Evolutionary conservation across 1,140 invertebrate species (phyloP).

Genomic region (Eumaeus atala): DNA sequence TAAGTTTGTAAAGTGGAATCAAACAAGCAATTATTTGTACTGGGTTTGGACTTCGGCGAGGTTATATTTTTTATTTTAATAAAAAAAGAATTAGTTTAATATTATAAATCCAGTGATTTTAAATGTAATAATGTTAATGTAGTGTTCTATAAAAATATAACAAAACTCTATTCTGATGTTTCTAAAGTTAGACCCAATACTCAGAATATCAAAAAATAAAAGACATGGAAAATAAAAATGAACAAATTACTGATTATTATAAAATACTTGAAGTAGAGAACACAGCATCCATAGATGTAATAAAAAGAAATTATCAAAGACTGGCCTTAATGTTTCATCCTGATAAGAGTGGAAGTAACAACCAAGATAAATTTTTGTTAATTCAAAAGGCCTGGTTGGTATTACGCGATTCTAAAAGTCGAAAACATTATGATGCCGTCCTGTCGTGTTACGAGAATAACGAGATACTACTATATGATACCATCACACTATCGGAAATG

Average conservation of each 20-base stretch:
- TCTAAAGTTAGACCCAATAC: too few relatives aligned
- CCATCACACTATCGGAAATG: conserved; percentile 72
- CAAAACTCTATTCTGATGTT: background rate
- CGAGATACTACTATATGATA: conserved; percentile 75
- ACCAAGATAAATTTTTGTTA: conserved; percentile 63
- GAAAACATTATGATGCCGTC: conserved; percentile 76
- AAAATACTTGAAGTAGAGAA: conserved; percentile 74
- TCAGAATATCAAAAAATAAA: too few relatives aligned
- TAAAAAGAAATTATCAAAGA: conserved; percentile 78
- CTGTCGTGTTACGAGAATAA: conserved; percentile 73
- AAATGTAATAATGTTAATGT: too few relatives aligned
- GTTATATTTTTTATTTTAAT: too few relatives aligned
- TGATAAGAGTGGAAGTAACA: conserved; percentile 69
- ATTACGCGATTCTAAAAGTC: conserved; percentile 70
- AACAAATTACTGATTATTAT: conserved; percentile 71
- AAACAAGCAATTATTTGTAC: too few relatives aligned
- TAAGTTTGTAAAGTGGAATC: too few relatives aligned
- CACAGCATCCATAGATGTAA: conserved; percentile 73
- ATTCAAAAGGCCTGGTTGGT: conserved; percentile 79
- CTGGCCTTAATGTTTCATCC: conserved; percentile 77
- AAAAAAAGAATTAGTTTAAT: too few relatives aligned
- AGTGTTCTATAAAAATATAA: background rate
- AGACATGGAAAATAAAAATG: conserved; percentile 21
- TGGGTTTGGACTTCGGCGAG: too few relatives aligned
- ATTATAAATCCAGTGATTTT: too few relatives aligned